Conservation (phyloP, 2,113 vertebrate species). For the Otus sunia region DNA sequence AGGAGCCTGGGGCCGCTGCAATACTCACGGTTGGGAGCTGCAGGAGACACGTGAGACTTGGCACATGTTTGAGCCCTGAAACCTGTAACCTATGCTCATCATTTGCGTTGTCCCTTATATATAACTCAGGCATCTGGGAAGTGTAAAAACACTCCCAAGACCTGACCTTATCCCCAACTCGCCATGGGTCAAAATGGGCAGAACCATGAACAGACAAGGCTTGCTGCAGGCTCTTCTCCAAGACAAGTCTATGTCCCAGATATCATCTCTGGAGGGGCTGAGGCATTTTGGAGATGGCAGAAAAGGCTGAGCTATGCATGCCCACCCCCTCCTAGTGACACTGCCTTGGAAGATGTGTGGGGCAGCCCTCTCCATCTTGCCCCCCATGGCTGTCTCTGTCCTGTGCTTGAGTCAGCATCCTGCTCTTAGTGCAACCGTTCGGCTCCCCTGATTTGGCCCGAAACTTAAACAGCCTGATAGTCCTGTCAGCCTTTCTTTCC, state of each 20-base stretch:
- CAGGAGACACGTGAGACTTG: neutral
- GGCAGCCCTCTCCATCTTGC: neutral
- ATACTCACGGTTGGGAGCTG: neutral
- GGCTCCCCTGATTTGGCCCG: neutral
- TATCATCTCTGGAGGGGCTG: neutral
- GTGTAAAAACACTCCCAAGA: neutral
- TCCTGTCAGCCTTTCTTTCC: neutral
- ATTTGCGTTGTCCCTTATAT: neutral
- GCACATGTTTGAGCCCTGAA: neutral
- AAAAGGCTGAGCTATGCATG: neutral
- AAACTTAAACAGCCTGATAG: neutral
- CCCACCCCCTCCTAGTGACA: neutral
- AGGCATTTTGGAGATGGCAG: neutral
- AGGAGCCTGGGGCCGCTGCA: neutral
- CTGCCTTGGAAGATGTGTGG: neutral
- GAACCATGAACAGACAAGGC: neutral
- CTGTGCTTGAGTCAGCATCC: neutral
- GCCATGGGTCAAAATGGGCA: accelerated
- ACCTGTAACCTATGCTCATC: neutral
- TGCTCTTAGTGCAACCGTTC: accelerated
- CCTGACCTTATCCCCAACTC: neutral
- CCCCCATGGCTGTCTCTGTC: neutral
- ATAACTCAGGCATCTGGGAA: neutral
- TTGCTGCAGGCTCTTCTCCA: neutral
- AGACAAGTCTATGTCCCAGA: accelerated